Base-by-base conservation (phyloP, 2,888 invertebrate genomes). In the Psococerastis gibbosa region DNA sequence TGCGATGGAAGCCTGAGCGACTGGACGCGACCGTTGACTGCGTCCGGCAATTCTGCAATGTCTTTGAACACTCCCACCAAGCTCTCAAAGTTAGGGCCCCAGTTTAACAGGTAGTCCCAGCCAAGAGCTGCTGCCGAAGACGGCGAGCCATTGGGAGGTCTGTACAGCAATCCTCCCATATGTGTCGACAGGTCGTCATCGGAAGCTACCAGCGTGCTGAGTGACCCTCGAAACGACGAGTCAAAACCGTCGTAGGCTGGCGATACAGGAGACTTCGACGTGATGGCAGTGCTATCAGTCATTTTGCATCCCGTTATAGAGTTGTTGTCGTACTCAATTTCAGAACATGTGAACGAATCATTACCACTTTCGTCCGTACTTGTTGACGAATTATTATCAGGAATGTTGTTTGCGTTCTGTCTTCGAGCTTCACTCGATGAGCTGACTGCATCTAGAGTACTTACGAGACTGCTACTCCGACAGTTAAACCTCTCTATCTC, bases 301-400 rank as follows among this genome's bases (percentile, higher is more conserved):
- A 74, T 68, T 56, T 84, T 83, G 56, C 83, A 83, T 13, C 82
- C 83, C 44, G 74, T 78, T 49, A 84, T 66, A 54, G 83, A 83
- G 55, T 84, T 82, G 57, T 89, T 88, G 56, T 92, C 92, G 59
- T 91, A 92, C 61, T 95, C 95, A 57, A 92, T 92, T 66, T 94
- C 94, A 1, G 94, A 94, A 65, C 94, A 95, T 9, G 94, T 95
- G 65, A 95, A 95, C 53, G 92, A 92, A 59, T 95, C 94, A 63
- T 94, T 91, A 3, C 81, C 82, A 50, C 79, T 80, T 62, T 92
- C 92, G 59, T 92, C 92, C 54, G 91, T 85, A 8, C 91, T 84
- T 6, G 83, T 82, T 8, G 83, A 82, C 54, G 82, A 76, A 54
- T 50, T 44, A 46, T 49, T 48, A 34, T 51, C 53, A 38, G 48